phyloP scores from a whole-genome alignment of 2,888 invertebrate genomes.

The Philereme vetulata region DNA sequence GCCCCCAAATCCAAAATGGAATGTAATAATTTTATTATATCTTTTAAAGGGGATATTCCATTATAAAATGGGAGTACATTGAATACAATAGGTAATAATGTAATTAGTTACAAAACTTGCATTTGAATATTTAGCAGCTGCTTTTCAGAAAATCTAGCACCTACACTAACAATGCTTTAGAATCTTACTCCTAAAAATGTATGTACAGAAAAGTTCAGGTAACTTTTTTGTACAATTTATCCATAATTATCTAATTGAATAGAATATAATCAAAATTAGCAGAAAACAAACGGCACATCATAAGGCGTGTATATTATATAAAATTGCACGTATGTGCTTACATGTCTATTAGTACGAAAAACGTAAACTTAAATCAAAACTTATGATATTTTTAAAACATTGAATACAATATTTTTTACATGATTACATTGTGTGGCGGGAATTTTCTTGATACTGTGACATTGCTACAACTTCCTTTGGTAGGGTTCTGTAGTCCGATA shows the following conservation, averaged over 20 bases:
- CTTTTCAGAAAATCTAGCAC: slow-evolving; percentile 56
- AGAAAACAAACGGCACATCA: slow-evolving; percentile 34
- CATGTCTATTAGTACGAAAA: slow-evolving; percentile 6
- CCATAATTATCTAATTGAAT: slow-evolving; percentile 19
- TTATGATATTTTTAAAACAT: not conserved
- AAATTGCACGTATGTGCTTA: slow-evolving; percentile 21
- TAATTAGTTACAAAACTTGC: slow-evolving; percentile 28
- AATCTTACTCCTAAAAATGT: slow-evolving; percentile 45
- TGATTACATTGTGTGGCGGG: no score
- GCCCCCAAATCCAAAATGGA: slow-evolving; percentile 53
- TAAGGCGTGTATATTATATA: slow-evolving; percentile 29
- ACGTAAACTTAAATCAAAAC: slow-evolving; percentile 6
- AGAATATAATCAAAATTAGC: slow-evolving; percentile 27
- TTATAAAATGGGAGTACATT: slow-evolving; percentile 18
- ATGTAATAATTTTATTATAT: slow-evolving; percentile 47
- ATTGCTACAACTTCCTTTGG: not conserved
- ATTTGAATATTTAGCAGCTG: slow-evolving; percentile 27
- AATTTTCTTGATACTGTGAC: not conserved
- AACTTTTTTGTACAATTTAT: slow-evolving; percentile 72
- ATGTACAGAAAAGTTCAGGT: slow-evolving; percentile 68
- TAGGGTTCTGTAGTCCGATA: no score
- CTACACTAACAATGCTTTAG: slow-evolving; percentile 50
- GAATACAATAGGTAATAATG: slow-evolving; percentile 9
- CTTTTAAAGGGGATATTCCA: slow-evolving; percentile 10
- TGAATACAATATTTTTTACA: not conserved